Evolutionary conservation across 2,797 vertebrate species (phyloP), one percentile per base, ranked within the genome.

Genomic region (Notoglanidium macrostoma): DNA sequence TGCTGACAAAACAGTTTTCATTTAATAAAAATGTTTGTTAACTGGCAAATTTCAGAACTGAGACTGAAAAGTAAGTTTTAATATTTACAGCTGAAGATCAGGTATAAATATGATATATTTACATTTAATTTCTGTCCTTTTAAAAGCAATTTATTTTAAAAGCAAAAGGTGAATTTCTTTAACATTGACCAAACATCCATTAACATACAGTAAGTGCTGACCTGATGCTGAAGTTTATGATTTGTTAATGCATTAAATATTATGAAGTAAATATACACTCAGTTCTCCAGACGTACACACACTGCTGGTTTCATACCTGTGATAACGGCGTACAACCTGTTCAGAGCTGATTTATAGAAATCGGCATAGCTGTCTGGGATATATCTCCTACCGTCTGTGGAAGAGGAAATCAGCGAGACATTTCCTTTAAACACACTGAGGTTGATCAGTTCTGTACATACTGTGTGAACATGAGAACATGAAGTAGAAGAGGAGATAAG

Each of bases 351-450:
- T 86, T 92, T 92, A 77, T 93, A 72, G 26, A 90, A 87, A 19
- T 79, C 65, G 12, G 35, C 88, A 80, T 91, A 90, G 0, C 92
- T 91, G 29, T 95, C 93, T 2, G 92, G 88, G 46, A 92, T 93
- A 86, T 92, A 95, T 90, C 95, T 92, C 87, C 94, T 92, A 21
- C 95, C 95, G 87, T 95, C 95, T 96, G 90, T 51, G 40, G 55
- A 59, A 85, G 57, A 49, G 49, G 10, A 46, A 32, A 70, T 40
- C 32, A 23, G 55, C 14, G 32, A 44, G 55, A 59, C 1, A n/a
- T 55, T 77, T 77, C 49, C 15, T 29, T 19, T 19, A 32, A n/a
- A 59, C 54, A 40, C 2, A 40, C 76, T 1, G 9, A 14, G 10
- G 2, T 7, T 51, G 2, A 15, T 26, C 26, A 2, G 44, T 7